These are phyloP conservation scores for Prionchulus punctatus DNA, from an alignment of 2,888 invertebrate species.

Conservation along the genomic window DNA sequence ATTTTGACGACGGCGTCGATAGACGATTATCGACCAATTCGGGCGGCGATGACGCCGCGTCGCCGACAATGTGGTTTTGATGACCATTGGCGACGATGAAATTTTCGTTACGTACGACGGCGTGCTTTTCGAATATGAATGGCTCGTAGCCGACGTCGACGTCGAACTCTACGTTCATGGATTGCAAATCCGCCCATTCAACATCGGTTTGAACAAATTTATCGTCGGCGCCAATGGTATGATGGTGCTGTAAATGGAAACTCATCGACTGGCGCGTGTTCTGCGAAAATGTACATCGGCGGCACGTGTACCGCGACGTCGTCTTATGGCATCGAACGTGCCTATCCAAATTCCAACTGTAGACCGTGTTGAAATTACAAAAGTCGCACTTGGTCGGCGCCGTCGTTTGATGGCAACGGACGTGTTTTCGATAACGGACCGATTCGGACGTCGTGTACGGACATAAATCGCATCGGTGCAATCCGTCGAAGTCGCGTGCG, in stretches of 20 bases:
- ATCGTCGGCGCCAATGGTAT: conserved; percentile 6
- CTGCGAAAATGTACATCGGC: conserved; percentile 10
- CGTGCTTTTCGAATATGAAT: conserved; percentile 6
- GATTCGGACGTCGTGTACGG: conserved; percentile 76
- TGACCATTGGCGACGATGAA: neutral
- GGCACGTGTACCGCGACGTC: conserved; percentile 14
- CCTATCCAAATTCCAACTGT: conserved; percentile 74
- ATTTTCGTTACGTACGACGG: neutral
- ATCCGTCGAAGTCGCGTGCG: conserved; percentile 17
- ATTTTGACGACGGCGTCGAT: neutral
- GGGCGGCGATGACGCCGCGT: neutral
- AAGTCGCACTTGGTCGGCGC: conserved; percentile 82
- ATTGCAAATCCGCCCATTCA: neutral
- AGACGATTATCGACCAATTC: neutral
- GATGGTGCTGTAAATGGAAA: conserved; percentile 21
- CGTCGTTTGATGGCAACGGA: conserved; percentile 11
- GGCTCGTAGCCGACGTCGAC: conserved; percentile 5
- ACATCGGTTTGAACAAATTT: neutral
- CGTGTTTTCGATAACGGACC: conserved; percentile 69
- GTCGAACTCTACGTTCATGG: neutral
- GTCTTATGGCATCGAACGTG: conserved; percentile 51
- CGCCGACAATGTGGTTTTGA: neutral
- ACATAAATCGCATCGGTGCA: conserved; percentile 75
- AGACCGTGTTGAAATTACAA: conserved; percentile 80
- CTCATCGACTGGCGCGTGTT: conserved; percentile 7